Percentiles rank a stretch among this genome's conserved stretches.
These are phyloP conservation scores for Siniperca obscura DNA, from an alignment of 2,797 vertebrate species.

Conservation along the genomic window DNA sequence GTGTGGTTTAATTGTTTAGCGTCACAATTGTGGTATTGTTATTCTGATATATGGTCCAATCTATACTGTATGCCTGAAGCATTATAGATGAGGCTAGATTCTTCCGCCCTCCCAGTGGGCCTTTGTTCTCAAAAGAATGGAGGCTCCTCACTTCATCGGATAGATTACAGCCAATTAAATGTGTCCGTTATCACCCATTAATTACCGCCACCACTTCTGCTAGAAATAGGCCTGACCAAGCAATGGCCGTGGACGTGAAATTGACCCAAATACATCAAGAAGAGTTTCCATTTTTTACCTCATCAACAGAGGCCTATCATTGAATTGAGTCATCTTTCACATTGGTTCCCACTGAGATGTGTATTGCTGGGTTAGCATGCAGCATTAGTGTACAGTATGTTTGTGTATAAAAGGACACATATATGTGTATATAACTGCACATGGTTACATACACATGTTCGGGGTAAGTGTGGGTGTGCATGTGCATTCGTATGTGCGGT, in stretches of 20 bases:
- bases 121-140: slow-evolving; percentile 70
- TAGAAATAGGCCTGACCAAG: slow-evolving; percentile 79
- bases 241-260: slow-evolving; percentile 69
- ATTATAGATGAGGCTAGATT: slow-evolving; percentile 57
- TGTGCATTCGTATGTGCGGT: background rate
- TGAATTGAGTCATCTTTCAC: slow-evolving; percentile 63
- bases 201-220: slow-evolving; percentile 75
- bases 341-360: slow-evolving; percentile 63
- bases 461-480: background rate
- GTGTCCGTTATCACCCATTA: slow-evolving; percentile 79
- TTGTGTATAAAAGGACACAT: background rate
- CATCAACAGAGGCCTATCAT: slow-evolving; percentile 69
- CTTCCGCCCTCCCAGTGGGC: slow-evolving; percentile 52
- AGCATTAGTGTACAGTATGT: background rate
- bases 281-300: slow-evolving; percentile 79
- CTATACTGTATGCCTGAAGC: slow-evolving; percentile 43
- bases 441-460: background rate
- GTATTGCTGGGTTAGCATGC: slow-evolving; percentile 29
- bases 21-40: slow-evolving; percentile 36
- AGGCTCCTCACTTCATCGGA: slow-evolving; percentile 71
- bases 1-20: slow-evolving; percentile 58
- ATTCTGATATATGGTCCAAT: slow-evolving; percentile 45
- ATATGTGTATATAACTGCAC: background rate
- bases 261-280: slow-evolving; percentile 85
- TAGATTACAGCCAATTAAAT: slow-evolving; percentile 83